phyloP scores from a whole-genome alignment of 2,113 vertebrate genomes.

The Cebus imitator region DNA sequence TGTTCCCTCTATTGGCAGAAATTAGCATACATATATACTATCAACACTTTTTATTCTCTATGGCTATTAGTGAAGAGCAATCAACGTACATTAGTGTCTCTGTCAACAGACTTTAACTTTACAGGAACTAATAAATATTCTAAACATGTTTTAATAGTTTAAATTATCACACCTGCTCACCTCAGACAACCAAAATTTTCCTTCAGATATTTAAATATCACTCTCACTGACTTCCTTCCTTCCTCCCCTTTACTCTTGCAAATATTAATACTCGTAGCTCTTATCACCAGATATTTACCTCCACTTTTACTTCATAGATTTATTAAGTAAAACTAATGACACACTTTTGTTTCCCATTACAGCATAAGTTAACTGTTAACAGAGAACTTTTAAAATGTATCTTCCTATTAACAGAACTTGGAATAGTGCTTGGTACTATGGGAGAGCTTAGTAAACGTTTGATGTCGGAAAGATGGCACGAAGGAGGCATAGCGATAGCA shows the following conservation, averaged over 20 bases:
- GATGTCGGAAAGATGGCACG: neutral
- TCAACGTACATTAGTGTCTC: neutral
- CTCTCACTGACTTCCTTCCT: neutral
- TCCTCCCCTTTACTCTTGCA: neutral
- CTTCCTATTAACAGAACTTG: neutral
- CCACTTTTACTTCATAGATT: neutral
- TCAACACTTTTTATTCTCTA: neutral
- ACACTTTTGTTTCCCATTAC: neutral
- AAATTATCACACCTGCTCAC: neutral
- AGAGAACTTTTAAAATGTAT: neutral
- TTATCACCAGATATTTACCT: neutral
- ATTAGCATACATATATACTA: neutral
- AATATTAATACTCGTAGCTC: neutral
- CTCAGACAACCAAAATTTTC: neutral
- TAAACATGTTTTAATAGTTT: neutral
- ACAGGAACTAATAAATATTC: neutral
- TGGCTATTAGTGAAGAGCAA: neutral
- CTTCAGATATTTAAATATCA: neutral
- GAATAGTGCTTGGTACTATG: neutral
- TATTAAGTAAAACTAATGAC: neutral
- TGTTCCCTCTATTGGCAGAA: neutral
- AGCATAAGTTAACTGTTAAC: neutral
- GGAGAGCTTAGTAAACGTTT: neutral
- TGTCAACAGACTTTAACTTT: constrained; percentile 4
- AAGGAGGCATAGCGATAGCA: neutral